Conservation (phyloP, 1,140 invertebrate species). For the Sipha flava region DNA sequence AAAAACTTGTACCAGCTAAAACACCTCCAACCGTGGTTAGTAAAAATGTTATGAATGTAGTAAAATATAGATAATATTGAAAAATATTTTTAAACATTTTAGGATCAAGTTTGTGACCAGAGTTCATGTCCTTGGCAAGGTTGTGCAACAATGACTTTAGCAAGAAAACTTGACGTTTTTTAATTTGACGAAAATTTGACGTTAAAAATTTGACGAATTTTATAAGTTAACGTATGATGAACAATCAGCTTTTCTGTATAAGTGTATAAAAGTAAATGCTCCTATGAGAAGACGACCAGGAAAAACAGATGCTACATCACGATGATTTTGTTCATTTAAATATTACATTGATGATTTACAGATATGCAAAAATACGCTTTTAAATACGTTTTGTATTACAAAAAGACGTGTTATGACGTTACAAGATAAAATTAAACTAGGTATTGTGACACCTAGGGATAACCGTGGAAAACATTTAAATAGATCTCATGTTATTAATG, state of each 20-base stretch:
- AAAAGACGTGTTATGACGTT: not conserved
- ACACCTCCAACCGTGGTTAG: too few relatives aligned
- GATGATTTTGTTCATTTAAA: not conserved
- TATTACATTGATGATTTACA: not conserved
- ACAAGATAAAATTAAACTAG: too few relatives aligned
- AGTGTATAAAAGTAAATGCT: not conserved
- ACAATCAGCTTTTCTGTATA: not conserved
- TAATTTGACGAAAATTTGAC: too few relatives aligned
- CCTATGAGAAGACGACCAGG: not conserved
- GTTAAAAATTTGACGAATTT: not conserved
- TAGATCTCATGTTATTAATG: not conserved
- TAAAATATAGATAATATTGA: too few relatives aligned
- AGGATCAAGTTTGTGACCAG: not conserved
- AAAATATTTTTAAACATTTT: not conserved
- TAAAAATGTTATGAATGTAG: too few relatives aligned
- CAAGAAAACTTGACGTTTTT: not conserved
- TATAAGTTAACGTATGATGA: not conserved
- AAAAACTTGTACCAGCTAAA: too few relatives aligned
- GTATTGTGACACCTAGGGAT: not conserved
- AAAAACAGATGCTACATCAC: not conserved
- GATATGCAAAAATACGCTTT: not conserved
- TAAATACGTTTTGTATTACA: not conserved
- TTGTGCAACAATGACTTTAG: not conserved
- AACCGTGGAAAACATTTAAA: not conserved
- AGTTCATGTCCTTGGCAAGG: not conserved